Conservation (phyloP, 2,797 vertebrate genomes). For the Lithobates pipiens region DNA sequence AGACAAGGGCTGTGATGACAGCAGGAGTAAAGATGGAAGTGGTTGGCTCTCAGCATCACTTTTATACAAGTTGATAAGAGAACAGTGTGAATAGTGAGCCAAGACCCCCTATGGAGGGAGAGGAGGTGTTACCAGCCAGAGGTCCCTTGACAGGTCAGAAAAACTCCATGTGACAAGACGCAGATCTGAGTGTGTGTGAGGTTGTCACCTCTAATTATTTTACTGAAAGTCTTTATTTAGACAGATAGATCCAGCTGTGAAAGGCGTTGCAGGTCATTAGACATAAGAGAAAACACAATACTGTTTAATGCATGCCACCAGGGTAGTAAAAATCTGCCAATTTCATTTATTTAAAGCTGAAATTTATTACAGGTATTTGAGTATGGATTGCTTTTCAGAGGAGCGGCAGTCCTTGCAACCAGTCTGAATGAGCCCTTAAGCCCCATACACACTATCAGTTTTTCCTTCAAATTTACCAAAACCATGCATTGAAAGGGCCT, state of each 20-base stretch:
- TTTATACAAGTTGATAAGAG: not conserved
- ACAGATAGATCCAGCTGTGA: not conserved
- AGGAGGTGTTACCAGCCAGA: constrained; percentile 8
- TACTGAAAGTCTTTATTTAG: not conserved
- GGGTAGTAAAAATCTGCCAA: not conserved
- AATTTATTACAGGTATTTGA: not conserved
- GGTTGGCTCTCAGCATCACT: not conserved
- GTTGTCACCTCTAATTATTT: constrained; percentile 11
- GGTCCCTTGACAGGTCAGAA: constrained; percentile 20
- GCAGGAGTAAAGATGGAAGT: not conserved
- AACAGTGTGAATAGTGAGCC: not conserved
- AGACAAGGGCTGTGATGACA: not conserved
- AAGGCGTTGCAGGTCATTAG: not conserved
- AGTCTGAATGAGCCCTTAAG: too few relatives aligned
- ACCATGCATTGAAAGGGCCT: too few relatives aligned
- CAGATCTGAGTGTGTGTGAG: constrained; percentile 27
- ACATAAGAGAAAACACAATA: not conserved
- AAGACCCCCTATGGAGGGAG: not conserved
- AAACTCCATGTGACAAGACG: constrained; percentile 22
- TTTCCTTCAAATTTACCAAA: too few relatives aligned
- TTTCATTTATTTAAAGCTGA: not conserved
- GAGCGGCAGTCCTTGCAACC: too few relatives aligned
- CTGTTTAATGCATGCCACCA: not conserved
- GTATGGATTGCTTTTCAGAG: too few relatives aligned
- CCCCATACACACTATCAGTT: too few relatives aligned